phyloP scores from a whole-genome alignment of 2,888 invertebrate genomes.

The Drosophila siamana region DNA sequence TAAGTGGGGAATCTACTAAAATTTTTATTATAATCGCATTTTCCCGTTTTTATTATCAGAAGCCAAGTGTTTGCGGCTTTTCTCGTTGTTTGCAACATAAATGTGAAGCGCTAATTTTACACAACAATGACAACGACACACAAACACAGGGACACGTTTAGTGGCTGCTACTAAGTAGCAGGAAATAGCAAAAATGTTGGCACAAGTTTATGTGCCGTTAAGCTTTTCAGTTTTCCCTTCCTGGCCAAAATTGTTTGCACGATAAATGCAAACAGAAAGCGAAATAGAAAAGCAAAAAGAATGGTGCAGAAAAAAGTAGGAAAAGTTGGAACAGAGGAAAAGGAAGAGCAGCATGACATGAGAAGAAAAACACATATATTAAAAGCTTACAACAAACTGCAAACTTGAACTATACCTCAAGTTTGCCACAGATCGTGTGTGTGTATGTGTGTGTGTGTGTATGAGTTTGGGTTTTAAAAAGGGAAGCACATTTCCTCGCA shows the following conservation, averaged over 20 bases:
- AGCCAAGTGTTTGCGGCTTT: conserved; percentile 7
- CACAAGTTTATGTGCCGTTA: conserved; percentile 51
- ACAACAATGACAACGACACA: conserved; percentile 13
- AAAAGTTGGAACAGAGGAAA: background rate
- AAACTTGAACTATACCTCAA: conserved; percentile 42
- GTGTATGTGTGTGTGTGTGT: conserved; percentile 13
- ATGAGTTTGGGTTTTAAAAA: conserved; percentile 14
- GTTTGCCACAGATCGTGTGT: conserved; percentile 6
- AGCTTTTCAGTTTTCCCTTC: conserved; percentile 55
- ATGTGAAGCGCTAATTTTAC: conserved; percentile 64
- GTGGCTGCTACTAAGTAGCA: conserved; percentile 51
- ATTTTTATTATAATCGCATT: conserved; percentile 7
- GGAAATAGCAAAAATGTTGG: conserved; percentile 55
- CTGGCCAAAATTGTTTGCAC: conserved; percentile 55
- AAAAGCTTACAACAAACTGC: conserved; percentile 50
- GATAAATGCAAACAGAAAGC: conserved; percentile 47
- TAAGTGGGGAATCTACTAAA: too few species aligned
- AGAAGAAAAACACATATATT: conserved; percentile 23
- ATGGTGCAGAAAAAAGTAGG: background rate
- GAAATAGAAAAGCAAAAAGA: conserved; percentile 19
- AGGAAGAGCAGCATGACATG: background rate
- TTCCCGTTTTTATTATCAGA: conserved; percentile 12
- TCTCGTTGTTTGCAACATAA: conserved; percentile 42
- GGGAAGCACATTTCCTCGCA: conserved; percentile 50
- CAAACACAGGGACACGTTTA: conserved; percentile 7